phyloP scores from a whole-genome alignment of 2,797 vertebrate species.

The Leuciscus waleckii region DNA sequence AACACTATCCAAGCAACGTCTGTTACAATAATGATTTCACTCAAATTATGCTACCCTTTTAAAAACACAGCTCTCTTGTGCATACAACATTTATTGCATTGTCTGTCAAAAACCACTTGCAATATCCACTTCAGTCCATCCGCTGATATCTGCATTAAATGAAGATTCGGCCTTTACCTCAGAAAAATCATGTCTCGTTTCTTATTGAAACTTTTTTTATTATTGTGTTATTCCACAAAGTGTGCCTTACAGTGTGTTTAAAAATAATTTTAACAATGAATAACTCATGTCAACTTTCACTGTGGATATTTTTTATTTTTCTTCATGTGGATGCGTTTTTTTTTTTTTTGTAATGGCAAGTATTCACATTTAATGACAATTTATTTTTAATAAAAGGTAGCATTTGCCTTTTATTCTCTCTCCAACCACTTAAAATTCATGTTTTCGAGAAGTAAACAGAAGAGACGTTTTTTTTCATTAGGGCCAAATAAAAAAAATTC shows the following conservation, averaged over 20 bases:
- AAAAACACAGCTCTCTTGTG: slow-evolving; percentile 28
- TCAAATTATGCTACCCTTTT: slow-evolving; percentile 29
- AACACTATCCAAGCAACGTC: slow-evolving; percentile 28
- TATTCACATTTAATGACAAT: background rate
- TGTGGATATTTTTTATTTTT: background rate
- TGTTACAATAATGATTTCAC: slow-evolving; percentile 10
- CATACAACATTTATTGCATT: slow-evolving; percentile 31
- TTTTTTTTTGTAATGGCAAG: background rate
- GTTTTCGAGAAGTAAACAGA: too few relatives aligned
- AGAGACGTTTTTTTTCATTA: background rate
- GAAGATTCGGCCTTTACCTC: background rate
- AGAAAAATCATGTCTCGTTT: background rate
- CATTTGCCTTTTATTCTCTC: background rate
- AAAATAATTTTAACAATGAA: background rate
- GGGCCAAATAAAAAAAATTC: background rate
- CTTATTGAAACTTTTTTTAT: background rate
- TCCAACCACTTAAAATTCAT: background rate
- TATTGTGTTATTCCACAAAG: background rate
- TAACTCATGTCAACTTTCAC: background rate
- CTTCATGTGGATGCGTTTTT: background rate
- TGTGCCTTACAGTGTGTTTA: background rate
- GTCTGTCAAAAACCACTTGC: slow-evolving; percentile 22
- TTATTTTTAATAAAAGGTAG: background rate
- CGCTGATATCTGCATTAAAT: background rate
- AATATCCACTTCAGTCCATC: slow-evolving; percentile 5